A percentile compares a stretch with the other conserved stretches of the same genome.
These are phyloP conservation scores for Anoplolepis gracilipes DNA, from an alignment of 1,140 invertebrate genomes.

Conservation along the genomic window DNA sequence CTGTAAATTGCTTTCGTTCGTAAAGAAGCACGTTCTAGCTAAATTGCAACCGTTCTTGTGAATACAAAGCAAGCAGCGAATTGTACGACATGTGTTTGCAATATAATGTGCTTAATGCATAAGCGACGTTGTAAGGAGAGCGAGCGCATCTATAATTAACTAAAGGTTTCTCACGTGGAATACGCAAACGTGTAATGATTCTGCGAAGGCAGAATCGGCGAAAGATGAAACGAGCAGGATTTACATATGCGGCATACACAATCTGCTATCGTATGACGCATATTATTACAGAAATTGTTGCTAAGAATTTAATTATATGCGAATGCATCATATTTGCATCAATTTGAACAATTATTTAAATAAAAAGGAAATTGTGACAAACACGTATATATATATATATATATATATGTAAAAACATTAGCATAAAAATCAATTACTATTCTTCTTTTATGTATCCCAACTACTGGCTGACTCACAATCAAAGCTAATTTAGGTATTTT, in stretches of 20 bases:
- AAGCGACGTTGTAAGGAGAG: constrained; percentile 15
- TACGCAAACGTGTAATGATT: constrained; percentile 41
- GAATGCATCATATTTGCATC: neutral
- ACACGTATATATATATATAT: neutral
- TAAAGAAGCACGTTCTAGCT: constrained; percentile 15
- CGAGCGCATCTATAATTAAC: constrained; percentile 35
- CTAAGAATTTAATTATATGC: constrained; percentile 19
- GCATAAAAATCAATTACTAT: neutral
- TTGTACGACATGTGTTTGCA: constrained; percentile 4
- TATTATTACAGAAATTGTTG: constrained; percentile 25
- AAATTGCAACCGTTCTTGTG: constrained; percentile 26
- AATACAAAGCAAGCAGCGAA: constrained; percentile 10
- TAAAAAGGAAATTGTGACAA: constrained; percentile 7
- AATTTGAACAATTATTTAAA: constrained; percentile 35
- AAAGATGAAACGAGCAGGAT: constrained; percentile 3
- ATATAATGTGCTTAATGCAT: constrained; percentile 21
- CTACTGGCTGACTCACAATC: neutral
- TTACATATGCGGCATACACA: neutral
- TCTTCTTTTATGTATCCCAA: neutral
- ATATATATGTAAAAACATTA: neutral
- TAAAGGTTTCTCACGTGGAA: constrained; percentile 25
- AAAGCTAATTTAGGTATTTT: constrained; percentile 33
- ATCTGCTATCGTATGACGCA: neutral
- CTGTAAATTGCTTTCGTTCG: constrained; percentile 39
- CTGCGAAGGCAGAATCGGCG: neutral